Evolutionary conservation across 2,113 vertebrate species (phyloP).

Genomic region (Lepidiolamprologus cunningtoni): DNA sequence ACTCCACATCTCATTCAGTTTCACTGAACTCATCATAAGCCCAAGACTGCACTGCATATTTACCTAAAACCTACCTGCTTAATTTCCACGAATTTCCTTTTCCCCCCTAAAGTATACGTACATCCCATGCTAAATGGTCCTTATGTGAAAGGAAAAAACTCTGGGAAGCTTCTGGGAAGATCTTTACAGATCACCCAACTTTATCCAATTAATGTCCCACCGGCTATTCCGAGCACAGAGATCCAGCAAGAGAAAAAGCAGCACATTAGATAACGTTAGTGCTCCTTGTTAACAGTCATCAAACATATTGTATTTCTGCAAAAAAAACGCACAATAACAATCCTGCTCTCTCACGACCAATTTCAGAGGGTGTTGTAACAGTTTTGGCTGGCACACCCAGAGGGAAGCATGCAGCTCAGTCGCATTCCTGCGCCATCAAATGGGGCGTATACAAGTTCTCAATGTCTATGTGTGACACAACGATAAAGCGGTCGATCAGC

Average conservation of each 20-base stretch:
- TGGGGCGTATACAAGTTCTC: constrained; percentile 8
- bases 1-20: background rate
- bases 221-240: background rate
- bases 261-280: background rate
- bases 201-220: background rate
- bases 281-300: background rate
- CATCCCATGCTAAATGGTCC: background rate
- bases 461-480: background rate
- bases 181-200: background rate
- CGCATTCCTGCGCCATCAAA: constrained; percentile 45
- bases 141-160: background rate
- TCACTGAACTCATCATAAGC: background rate
- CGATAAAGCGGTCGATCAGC: background rate
- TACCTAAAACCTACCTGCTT: background rate
- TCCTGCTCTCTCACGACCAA: background rate
- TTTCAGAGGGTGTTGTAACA: background rate
- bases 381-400: constrained; percentile 17
- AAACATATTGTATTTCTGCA: background rate
- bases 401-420: constrained; percentile 35
- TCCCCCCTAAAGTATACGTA: rapidly evolving
- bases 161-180: background rate
- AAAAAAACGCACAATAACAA: rapidly evolving
- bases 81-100: background rate
- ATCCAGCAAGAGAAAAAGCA: background rate
- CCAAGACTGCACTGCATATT: background rate